Evolutionary conservation across 2,113 vertebrate genomes (phyloP), one percentile per base, ranked within the genome.

Genomic region (Cryptotis parvus): DNA sequence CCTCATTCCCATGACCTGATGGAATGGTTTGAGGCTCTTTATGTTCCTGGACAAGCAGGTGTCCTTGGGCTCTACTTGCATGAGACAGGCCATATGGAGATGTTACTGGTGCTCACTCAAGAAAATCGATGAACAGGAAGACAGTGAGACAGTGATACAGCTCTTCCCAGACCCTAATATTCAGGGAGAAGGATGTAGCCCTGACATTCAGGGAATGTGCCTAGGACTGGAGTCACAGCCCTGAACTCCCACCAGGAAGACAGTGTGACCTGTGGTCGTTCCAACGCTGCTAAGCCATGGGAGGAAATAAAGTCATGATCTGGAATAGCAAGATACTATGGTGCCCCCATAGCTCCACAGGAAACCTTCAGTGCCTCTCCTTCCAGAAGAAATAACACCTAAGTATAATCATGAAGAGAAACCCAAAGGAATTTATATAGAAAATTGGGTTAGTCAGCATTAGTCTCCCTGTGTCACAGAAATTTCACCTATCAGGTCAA

Each of bases 171-270:
- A 39, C 85, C 77, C 74, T 70, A 88, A 79, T 11, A 88, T 10
- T 33, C 29, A 72, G 49, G n/a, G 35, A 43, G 4, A 87, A 45
- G 18, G 39, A 69, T 12, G 26, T 61, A 90, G 69, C 70, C 87
- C 1, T 27, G 4, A 80, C 43, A 92, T 41, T 91, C 81, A 84
- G 39, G 11, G 35, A 91, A 75, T 65, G 29, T 87, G 6, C 41
- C 41, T 35, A 92, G 93, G 86, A 61, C 49, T 14, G 33, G 31
- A 11, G 14, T 6, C 31, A 94, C 0, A 75, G 63, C 33, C 35
- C 69, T 80, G 6, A 55, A 89, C 92, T 87, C 89, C 66, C 18
- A 83, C 45, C 49, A 92, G 41, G 49, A 94, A 95, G 12, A 35
- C 27, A 78, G 22, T 11, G 4, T 77, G 15, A 9, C 31, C 20